phyloP scores from a whole-genome alignment of 2,113 vertebrate species.

The Lontra canadensis region DNA sequence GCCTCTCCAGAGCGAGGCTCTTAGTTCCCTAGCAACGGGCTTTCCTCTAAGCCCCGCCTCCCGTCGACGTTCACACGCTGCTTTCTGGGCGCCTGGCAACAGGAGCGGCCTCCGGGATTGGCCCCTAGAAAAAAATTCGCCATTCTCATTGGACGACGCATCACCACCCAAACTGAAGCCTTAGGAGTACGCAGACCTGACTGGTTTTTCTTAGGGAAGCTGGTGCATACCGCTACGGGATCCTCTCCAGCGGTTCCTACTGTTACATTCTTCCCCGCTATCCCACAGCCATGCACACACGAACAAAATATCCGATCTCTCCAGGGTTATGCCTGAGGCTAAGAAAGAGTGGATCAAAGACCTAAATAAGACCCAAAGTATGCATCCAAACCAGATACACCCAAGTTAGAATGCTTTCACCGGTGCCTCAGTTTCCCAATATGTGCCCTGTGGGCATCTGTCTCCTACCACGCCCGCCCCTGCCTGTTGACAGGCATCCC shows the following conservation, averaged over 20 bases:
- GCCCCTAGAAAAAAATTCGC: neutral
- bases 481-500: neutral
- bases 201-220: neutral
- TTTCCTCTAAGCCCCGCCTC: neutral
- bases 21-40: conserved; percentile 42
- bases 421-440: conserved; percentile 38
- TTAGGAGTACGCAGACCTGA: neutral
- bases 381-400: neutral
- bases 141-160: conserved; percentile 8
- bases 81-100: conserved; percentile 17
- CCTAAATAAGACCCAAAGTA: conserved; percentile 27
- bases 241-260: neutral
- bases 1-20: accelerated
- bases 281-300: neutral
- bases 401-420: neutral
- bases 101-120: conserved; percentile 25
- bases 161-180: neutral
- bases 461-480: neutral
- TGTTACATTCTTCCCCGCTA: neutral
- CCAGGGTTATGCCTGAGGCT: neutral
- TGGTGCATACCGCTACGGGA: accelerated
- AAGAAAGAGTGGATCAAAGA: neutral
- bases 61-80: accelerated
- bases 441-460: neutral
- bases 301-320: neutral